Evolutionary conservation across 2,113 vertebrate species (phyloP).

Genomic region (Entelurus aequoreus): DNA sequence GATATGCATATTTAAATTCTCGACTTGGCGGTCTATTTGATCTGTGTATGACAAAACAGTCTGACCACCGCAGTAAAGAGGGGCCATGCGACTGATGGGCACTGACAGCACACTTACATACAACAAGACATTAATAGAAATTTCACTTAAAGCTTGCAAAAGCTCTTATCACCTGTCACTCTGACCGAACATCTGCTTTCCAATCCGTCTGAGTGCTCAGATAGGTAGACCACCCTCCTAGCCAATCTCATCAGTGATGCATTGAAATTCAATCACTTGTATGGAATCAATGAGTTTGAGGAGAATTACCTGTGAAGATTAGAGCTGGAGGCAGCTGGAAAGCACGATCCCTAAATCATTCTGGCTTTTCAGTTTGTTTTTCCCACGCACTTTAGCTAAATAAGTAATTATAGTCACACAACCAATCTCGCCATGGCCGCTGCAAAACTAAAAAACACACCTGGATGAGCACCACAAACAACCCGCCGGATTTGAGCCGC

Average conservation of each 20-base stretch:
- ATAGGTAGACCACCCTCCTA: slow-evolving; percentile 28
- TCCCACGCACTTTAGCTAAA: slow-evolving; percentile 69
- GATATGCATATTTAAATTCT: slow-evolving; percentile 20
- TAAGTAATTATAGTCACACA: slow-evolving; percentile 72
- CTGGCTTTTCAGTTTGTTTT: slow-evolving; percentile 69
- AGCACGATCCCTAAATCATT: slow-evolving; percentile 53
- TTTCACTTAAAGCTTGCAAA: slow-evolving; percentile 53
- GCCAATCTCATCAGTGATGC: slow-evolving; percentile 57
- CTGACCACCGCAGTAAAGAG: slow-evolving; percentile 30
- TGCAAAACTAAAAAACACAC: slow-evolving; percentile 58
- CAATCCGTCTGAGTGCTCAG: slow-evolving; percentile 62
- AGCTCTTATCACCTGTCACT: slow-evolving; percentile 63
- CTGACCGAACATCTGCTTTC: slow-evolving; percentile 57
- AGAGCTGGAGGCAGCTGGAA: slow-evolving; percentile 61
- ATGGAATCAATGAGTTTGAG: slow-evolving; percentile 66
- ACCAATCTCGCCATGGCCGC: slow-evolving; percentile 64
- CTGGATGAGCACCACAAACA: slow-evolving; percentile 62
- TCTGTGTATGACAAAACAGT: slow-evolving; percentile 30
- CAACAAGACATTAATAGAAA: slow-evolving; percentile 53
- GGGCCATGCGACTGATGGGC: slow-evolving; percentile 31
- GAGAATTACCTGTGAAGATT: slow-evolving; percentile 71
- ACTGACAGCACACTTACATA: slow-evolving; percentile 34
- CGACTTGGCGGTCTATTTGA: slow-evolving; percentile 7
- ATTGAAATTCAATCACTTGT: slow-evolving; percentile 71
- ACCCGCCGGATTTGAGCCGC: slow-evolving; percentile 52